Conservation (phyloP, 2,113 vertebrate species). For the Orcinus orca region DNA sequence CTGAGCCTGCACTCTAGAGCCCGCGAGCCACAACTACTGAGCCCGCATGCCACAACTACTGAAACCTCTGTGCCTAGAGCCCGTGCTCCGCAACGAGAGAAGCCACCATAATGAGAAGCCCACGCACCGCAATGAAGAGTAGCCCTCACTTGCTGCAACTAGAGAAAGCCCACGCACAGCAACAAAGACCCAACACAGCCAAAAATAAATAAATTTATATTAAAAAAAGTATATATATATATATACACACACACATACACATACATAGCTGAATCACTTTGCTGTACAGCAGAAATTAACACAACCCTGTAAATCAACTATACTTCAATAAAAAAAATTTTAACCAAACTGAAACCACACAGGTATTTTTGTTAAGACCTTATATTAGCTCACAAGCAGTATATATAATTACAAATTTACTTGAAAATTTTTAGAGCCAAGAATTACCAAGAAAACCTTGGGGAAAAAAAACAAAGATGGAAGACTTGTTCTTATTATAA, state of each 20-base stretch:
- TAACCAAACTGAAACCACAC: background rate
- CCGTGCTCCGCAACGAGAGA: no score
- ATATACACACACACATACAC: fast-evolving
- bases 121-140: no score
- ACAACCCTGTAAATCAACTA: background rate
- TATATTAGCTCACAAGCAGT: background rate
- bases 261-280: background rate
- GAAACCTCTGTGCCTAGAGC: no score
- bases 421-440: background rate
- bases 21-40: no score
- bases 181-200: no score
- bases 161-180: no score
- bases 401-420: background rate
- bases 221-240: background rate
- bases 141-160: no score
- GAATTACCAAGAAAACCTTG: background rate
- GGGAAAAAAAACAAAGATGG: background rate
- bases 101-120: no score
- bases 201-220: no score
- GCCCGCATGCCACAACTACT: no score
- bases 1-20: no score
- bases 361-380: background rate
- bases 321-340: background rate
- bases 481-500: background rate
- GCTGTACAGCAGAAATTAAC: background rate